Base-by-base conservation (phyloP, 2,113 vertebrate genomes). In the Anguilla japonica region DNA sequence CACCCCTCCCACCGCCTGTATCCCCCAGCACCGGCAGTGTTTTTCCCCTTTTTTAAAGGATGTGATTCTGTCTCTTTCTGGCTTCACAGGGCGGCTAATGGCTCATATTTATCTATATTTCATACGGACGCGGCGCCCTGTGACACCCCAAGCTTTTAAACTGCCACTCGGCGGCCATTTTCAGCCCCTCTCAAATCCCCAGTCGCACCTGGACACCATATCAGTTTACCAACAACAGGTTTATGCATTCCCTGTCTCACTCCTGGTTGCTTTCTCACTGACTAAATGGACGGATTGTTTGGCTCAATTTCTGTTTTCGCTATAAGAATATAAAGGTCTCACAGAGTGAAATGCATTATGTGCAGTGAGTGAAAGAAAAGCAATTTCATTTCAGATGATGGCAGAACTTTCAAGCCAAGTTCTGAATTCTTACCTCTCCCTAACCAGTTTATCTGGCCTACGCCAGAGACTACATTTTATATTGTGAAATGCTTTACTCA, bases 91-190 rank as follows among this genome's bases (percentile, higher is more conserved):
- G 50, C 50, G 2, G 40, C 46, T 75, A 85, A 56, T 87, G 87
- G 78, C 18, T 39, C 60, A 71, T n/a, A 29, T 87, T 79, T 71
- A 84, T 87, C 83, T 63, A 82, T 80, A 46, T 87, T 87, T 84
- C 79, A 87, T 87, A 71, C 34, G 4, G 46, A 79, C 78, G 63
- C 43, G 40, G 82, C 82, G 82, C 67, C n/a, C 29, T 85, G 57
- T 53, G 87, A 87, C 87, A 85, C 60, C 18, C 29, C 16, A 3
- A 34, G 84, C 71, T 85, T 43, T 85, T 53, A 46, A 85, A 50
- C 41, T 29, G 41, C 71, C 67, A 79, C 43, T 40, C 41, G 34
- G 34, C 22, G 39, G 40, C 46, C 81, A 43, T 39, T 53, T 18
- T 39, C 41, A 18, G 9, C 56, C 67, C 67, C 78, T 79, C 43